Evolutionary conservation across 2,888 invertebrate genomes (phyloP).

Genomic region (Drosophila percnosoma): DNA sequence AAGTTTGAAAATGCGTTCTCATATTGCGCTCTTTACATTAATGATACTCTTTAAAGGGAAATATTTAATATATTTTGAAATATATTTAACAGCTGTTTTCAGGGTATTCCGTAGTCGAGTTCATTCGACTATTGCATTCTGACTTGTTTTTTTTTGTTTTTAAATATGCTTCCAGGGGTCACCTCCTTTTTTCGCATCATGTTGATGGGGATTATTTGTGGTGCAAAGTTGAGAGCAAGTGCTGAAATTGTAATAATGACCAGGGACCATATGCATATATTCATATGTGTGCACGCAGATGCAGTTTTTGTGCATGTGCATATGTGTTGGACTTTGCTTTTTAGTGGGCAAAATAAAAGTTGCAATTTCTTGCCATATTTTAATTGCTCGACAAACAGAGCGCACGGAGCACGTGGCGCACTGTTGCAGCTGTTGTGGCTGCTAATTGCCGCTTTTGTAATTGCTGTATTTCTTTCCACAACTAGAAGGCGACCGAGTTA

Average conservation of each 20-base stretch:
- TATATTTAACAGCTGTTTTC: background rate
- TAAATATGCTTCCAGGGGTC: slow-evolving; percentile 3
- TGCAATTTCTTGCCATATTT: slow-evolving; percentile 33
- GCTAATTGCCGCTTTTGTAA: slow-evolving; percentile 27
- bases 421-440: slow-evolving; percentile 23
- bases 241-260: slow-evolving; percentile 55
- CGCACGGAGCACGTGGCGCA: background rate
- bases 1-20: background rate
- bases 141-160: slow-evolving; percentile 3
- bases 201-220: slow-evolving; percentile 43
- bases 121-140: background rate
- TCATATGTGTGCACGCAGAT: background rate
- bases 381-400: slow-evolving; percentile 31
- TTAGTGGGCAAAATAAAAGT: slow-evolving; percentile 5
- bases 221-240: slow-evolving; percentile 54
- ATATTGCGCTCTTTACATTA: too few species aligned
- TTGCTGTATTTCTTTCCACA: slow-evolving; percentile 9
- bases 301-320: background rate
- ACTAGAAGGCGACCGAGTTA: background rate
- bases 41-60: background rate
- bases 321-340: slow-evolving; percentile 6
- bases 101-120: background rate
- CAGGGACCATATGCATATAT: slow-evolving; percentile 9
- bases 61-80: background rate
- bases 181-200: slow-evolving; percentile 22